Base-by-base conservation (phyloP, 2,888 invertebrate species). In the Philaethria dido region DNA sequence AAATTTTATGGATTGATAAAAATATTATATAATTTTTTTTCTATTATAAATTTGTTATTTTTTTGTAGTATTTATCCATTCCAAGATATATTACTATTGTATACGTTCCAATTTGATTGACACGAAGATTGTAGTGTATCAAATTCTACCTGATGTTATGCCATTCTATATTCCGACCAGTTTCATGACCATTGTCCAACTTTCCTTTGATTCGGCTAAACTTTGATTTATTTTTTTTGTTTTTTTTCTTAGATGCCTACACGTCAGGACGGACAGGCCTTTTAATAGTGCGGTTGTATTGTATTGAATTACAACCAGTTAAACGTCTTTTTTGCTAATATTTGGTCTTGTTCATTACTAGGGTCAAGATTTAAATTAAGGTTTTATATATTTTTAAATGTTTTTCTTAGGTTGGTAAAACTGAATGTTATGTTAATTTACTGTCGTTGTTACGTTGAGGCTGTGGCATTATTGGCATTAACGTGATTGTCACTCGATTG, bases 131-230 rank as follows among this genome's bases (percentile, higher is more conserved):
- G 82, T 80, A 80, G 83, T 86, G 86, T 87, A 73, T 74, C 84
- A 83, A 78, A 77, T 80, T 85, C 82, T 91, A 92, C 91, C 91
- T 91, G 91, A 83, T 83, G 81, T 86, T 80, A 82, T 81, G 84
- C 82, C 80, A 85, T 87, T 84, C 83, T 81, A 22, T 57, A 57
- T 84, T 82, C 82, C 83, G 74, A 74, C 72, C 81, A 77, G 79
- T 78, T 80, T 82, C 86, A 82, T 91, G 92, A 92, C 92, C 92
- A 91, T 92, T 92, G 92, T 92, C 92, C 92, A 87, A 90, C 77
- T 69, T 45, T 78, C 89, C 85, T 92, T 92, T 89, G 92, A 92
- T 92, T 87, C 86, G 81, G 79, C 76, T 73, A 80, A 79, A 80
- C 77, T 73, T 81, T 80, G 82, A 69, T 84, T 84, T 82, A 82